A percentile compares a stretch with the other conserved stretches of the same genome.
phyloP scores from a whole-genome alignment of 2,797 vertebrate species.

The Simalia tracyae region DNA sequence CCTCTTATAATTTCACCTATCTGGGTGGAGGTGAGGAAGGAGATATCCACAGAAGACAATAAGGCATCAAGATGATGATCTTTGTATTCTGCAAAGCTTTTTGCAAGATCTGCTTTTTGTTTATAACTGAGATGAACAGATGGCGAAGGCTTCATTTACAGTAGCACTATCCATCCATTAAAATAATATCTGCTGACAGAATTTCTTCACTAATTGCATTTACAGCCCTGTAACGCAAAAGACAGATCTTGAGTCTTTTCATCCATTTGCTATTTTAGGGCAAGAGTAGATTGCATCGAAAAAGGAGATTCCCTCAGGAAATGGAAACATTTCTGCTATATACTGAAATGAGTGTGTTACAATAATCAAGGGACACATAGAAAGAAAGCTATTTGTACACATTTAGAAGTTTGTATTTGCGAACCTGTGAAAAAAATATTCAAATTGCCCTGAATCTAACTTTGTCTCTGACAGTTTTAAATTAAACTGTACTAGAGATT shows the following conservation, averaged over 20 bases:
- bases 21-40: slow-evolving; percentile 57
- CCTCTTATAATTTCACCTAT: not conserved
- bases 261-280: slow-evolving; percentile 67
- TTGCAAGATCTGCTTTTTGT: slow-evolving; percentile 79
- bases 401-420: slow-evolving; percentile 27
- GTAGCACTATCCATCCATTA: slow-evolving; percentile 78
- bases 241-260: slow-evolving; percentile 64
- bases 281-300: slow-evolving; percentile 67
- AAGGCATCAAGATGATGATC: slow-evolving; percentile 70
- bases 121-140: slow-evolving; percentile 81
- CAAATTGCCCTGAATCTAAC: slow-evolving; percentile 25
- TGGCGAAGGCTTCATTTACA: slow-evolving; percentile 77
- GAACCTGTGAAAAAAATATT: slow-evolving; percentile 20
- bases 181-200: slow-evolving; percentile 78
- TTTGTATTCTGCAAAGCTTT: slow-evolving; percentile 77
- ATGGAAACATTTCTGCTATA: slow-evolving; percentile 66
- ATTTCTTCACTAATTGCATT: slow-evolving; percentile 76
- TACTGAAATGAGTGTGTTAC: slow-evolving; percentile 59
- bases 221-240: slow-evolving; percentile 73
- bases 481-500: not conserved
- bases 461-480: slow-evolving; percentile 26
- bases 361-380: slow-evolving; percentile 40
- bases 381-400: slow-evolving; percentile 42
- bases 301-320: slow-evolving; percentile 56
- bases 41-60: slow-evolving; percentile 57